Percentiles rank a stretch among this genome's conserved stretches.
These are phyloP conservation scores for Psylliodes chrysocephalus DNA, from an alignment of 2,888 invertebrate species.

Conservation along the genomic window DNA sequence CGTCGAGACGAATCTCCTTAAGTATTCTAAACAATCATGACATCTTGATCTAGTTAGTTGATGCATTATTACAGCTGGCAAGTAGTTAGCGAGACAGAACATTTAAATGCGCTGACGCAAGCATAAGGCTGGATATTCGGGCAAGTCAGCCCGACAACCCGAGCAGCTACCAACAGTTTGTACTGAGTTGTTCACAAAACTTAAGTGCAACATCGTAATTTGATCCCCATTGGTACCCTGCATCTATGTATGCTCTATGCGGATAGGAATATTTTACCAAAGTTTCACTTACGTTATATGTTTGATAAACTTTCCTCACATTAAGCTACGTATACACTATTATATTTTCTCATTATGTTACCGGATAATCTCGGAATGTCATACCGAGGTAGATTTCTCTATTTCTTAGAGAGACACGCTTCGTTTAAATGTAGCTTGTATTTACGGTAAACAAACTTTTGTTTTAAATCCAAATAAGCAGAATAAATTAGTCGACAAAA, in stretches of 20 bases:
- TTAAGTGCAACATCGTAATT: constrained; percentile 24
- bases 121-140: constrained; percentile 14
- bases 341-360: constrained; percentile 2
- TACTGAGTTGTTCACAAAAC: constrained; percentile 17
- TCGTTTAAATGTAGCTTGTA: too few species aligned
- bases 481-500: too few species aligned
- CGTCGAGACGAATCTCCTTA: too few species aligned
- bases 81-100: constrained; percentile 7
- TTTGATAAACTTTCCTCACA: constrained; percentile 5
- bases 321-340: constrained; percentile 5
- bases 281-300: constrained; percentile 15
- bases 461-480: too few species aligned
- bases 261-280: constrained; percentile 8
- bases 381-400: too few species aligned
- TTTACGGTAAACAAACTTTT: too few species aligned
- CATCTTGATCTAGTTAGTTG: too few species aligned
- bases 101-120: constrained; percentile 20
- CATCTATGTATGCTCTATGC: constrained; percentile 9
- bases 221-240: constrained; percentile 13
- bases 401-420: too few species aligned
- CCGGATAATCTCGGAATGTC: background rate
- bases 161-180: constrained; percentile 20
- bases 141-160: background rate
- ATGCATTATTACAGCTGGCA: background rate
- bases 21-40: too few species aligned